These are phyloP conservation scores for Parnassius glacialis DNA, from an alignment of 2,888 invertebrate species.

Conservation along the genomic window DNA sequence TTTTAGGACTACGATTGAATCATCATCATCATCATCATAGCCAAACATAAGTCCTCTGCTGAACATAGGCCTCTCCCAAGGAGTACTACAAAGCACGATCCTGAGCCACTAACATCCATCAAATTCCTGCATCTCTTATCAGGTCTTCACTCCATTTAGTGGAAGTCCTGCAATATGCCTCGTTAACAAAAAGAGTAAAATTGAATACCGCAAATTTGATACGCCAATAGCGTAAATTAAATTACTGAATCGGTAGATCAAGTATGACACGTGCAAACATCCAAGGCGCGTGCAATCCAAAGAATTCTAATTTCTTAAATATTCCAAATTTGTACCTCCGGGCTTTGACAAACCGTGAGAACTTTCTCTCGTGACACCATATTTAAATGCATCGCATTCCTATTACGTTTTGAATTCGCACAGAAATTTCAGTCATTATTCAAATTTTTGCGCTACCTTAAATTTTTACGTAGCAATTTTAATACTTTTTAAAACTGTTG, in stretches of 20 bases:
- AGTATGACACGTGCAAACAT: constrained; percentile 20
- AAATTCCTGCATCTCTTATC: too few relatives aligned
- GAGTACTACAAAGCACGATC: too few relatives aligned
- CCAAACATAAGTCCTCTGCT: too few relatives aligned
- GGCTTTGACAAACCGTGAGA: constrained; percentile 58
- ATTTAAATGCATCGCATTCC: constrained; percentile 45
- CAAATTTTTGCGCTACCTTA: constrained; percentile 7
- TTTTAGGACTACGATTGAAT: too few relatives aligned
- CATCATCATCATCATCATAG: too few relatives aligned
- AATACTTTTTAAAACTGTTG: neutral
- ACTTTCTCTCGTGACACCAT: constrained; percentile 50
- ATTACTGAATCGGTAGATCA: neutral
- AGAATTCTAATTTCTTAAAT: constrained; percentile 29
- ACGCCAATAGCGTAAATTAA: constrained; percentile 13
- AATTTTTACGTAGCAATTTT: neutral
- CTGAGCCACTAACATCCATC: too few relatives aligned
- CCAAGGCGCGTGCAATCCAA: constrained; percentile 7
- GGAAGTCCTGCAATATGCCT: too few relatives aligned
- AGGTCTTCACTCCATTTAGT: too few relatives aligned
- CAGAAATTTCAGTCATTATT: constrained; percentile 4
- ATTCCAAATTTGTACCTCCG: constrained; percentile 34
- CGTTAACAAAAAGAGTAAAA: neutral
- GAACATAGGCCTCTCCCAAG: too few relatives aligned
- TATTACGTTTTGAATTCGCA: constrained; percentile 9
- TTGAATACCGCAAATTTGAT: neutral